These are phyloP conservation scores for Chamaetylas fuelleborni DNA, from an alignment of 2,113 vertebrate species.

Conservation along the genomic window DNA sequence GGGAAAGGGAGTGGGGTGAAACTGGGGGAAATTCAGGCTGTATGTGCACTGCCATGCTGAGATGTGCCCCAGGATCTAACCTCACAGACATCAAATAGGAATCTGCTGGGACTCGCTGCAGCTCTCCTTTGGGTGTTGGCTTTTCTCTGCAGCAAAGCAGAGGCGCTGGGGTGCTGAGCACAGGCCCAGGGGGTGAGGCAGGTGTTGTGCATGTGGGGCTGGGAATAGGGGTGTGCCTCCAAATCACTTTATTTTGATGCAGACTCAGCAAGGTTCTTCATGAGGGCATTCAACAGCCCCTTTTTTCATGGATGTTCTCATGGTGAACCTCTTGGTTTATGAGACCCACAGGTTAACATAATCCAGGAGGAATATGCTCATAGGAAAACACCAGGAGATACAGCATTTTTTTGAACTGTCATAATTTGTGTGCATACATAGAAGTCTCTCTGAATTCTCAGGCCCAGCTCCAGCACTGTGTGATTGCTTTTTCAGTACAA, in stretches of 20 bases:
- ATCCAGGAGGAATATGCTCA: no score
- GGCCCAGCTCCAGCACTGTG: neutral
- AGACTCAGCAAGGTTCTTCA: fast-evolving
- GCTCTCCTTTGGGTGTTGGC: neutral
- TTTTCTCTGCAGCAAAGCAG: neutral
- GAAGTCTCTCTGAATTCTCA: neutral
- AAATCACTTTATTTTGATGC: neutral
- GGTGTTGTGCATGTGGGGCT: fast-evolving
- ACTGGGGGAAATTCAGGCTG: neutral
- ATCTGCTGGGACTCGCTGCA: neutral
- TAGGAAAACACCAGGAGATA: neutral
- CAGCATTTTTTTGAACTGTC: neutral
- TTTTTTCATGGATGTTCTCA: no score
- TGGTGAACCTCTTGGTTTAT: neutral
- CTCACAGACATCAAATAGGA: neutral
- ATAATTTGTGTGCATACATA: neutral
- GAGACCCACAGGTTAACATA: neutral
- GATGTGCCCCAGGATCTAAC: neutral
- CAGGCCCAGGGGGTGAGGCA: neutral
- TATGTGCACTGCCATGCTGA: neutral
- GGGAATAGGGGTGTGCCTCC: neutral
- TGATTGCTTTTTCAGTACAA: neutral
- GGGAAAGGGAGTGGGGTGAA: neutral
- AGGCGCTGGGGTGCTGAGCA: neutral
- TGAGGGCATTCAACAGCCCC: neutral